A percentile compares a stretch with the other conserved stretches of the same genome.
Evolutionary conservation across 2,113 vertebrate species (phyloP).

Genomic region (Laterallus jamaicensis): DNA sequence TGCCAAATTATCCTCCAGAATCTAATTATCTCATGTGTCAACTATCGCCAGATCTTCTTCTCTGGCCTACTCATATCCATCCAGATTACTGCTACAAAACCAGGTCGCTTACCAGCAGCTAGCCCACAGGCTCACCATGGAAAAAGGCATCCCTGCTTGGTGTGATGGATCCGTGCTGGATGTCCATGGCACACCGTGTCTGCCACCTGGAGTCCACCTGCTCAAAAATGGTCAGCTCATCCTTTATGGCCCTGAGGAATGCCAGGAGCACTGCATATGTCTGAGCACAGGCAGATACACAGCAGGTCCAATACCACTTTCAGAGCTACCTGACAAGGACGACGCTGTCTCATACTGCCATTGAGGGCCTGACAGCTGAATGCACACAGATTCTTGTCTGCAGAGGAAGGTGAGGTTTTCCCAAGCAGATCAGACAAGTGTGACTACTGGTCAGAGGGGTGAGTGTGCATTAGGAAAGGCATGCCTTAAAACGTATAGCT

Average conservation of each 20-base stretch:
- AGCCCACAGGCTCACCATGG: not conserved
- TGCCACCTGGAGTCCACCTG: not conserved
- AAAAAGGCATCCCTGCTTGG: not conserved
- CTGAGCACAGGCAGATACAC: not conserved
- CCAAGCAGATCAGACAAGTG: not conserved
- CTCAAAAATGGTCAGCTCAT: not conserved
- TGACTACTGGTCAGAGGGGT: not conserved
- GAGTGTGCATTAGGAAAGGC: not conserved
- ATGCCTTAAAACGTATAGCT: not conserved
- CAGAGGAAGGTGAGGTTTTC: not conserved
- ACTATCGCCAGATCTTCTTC: not conserved
- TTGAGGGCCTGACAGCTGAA: not conserved
- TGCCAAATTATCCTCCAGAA: conserved; percentile 1
- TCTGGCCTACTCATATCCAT: not conserved
- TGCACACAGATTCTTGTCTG: not conserved
- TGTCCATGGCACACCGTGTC: not conserved
- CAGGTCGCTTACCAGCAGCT: not conserved
- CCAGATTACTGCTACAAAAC: not conserved
- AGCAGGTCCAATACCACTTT: not conserved
- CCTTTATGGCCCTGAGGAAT: not conserved
- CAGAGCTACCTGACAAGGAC: not conserved
- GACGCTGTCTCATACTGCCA: not conserved
- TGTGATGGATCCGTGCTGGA: not conserved
- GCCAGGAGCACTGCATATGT: not conserved
- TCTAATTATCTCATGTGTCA: not conserved